Evolutionary conservation across 2,888 invertebrate species (phyloP), one percentile per base, ranked within the genome.

Genomic region (Drosophila lutescens): DNA sequence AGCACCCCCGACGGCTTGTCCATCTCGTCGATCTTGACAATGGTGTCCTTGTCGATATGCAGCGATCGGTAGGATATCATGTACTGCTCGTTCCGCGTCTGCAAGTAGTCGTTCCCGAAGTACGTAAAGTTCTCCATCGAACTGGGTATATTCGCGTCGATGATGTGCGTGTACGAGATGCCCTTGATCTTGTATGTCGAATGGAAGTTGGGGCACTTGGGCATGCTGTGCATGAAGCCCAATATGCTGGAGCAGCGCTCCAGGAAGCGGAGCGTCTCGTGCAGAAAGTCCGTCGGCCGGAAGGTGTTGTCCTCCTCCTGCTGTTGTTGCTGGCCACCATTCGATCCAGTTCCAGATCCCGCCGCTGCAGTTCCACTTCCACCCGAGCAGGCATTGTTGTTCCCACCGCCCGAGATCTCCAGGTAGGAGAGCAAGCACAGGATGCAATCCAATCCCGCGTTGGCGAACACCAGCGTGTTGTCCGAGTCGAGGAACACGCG

Each of bases 161-260:
- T 97, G 51, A 96, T 94, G 78, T 96, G 96, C 3, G 96, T 94
- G 4, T 96, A 95, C 54, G 95, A 94, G 65, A 96, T 96, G 0
- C 96, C 95, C 90, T 96, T 96, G 75, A 96, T 95, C 88, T 96
- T 94, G 88, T 97, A 96, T 0, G 97, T 97, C 13, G 98, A 95
- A 91, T 97, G 97, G 90, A 98, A 98, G 71, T 96, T 96, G 0
- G 98, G 98, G 91, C 98, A 98, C 83, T 97, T 97, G 0, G 98
- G 98, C 98, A 98, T 98, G 86, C 95, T 95, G 91, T 97, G 97
- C 97, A 98, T 98, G 92, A 97, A 96, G 4, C 96, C 95, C 58
- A 98, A 93, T 79, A 98, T 97, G 74, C 96, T 95, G 63, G 96
- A 96, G 90, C 98, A 98, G 80, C 95, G 96, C 89, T 97, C 95